Percentiles rank a stretch among this genome's conserved stretches.
Conservation (phyloP, 2,797 vertebrate genomes). For the Acanthis flammea region DNA sequence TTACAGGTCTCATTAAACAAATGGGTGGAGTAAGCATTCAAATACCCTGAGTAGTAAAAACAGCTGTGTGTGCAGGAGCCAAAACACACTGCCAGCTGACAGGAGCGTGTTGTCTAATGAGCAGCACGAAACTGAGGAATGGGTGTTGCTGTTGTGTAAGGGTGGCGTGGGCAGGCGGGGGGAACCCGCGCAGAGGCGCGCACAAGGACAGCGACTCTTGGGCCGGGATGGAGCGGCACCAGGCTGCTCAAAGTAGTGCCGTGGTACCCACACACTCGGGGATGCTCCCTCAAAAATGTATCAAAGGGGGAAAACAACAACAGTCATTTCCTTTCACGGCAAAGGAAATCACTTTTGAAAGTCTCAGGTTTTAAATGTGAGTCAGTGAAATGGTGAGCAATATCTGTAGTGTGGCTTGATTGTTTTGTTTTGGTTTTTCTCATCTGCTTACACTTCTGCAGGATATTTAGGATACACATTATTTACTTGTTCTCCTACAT, state of each 20-base stretch:
- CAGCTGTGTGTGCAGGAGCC: not conserved
- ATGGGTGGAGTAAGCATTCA: slow-evolving; percentile 43
- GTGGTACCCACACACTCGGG: accelerated
- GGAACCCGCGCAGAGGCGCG: not conserved
- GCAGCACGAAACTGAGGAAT: not conserved
- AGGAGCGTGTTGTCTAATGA: not conserved
- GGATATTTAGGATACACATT: not conserved
- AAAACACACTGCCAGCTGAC: not conserved
- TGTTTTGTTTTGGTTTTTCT: accelerated
- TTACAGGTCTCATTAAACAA: slow-evolving; percentile 49
- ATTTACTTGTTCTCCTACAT: not conserved
- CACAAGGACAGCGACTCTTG: accelerated
- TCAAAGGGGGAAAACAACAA: accelerated
- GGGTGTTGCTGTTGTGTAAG: not conserved
- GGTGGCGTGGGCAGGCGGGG: not conserved
- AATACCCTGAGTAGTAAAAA: not conserved
- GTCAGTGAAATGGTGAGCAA: not conserved
- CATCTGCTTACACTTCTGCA: not conserved
- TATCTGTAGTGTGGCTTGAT: not conserved
- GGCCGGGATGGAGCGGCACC: not conserved
- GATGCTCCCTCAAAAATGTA: not conserved
- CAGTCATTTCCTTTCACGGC: not conserved
- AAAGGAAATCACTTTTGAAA: not conserved
- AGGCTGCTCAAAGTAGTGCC: not conserved
- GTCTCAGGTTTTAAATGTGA: not conserved